A percentile compares a stretch with the other conserved stretches of the same genome.
Evolutionary conservation across 2,888 invertebrate genomes (phyloP).

Genomic region (Pelosia muscerda): DNA sequence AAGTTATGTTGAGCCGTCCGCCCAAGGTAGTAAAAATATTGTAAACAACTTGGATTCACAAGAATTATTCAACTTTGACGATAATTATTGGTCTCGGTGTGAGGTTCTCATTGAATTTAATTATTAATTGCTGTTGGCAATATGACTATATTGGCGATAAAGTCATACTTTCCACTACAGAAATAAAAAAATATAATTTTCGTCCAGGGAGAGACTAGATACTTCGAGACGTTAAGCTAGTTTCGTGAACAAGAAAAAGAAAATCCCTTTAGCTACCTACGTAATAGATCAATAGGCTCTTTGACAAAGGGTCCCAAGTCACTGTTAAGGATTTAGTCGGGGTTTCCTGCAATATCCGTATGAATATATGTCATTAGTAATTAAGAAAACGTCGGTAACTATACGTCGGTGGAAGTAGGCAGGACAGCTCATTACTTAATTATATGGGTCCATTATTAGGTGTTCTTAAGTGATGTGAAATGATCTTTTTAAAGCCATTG

Average conservation of each 20-base stretch:
- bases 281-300: background rate
- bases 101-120: too few species aligned
- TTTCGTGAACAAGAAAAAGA: background rate
- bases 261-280: background rate
- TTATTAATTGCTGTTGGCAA: too few species aligned
- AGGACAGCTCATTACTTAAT: background rate
- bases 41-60: too few species aligned
- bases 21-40: too few species aligned
- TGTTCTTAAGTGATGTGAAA: too few species aligned
- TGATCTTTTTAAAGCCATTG: background rate
- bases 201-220: background rate
- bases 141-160: too few species aligned
- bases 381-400: slow-evolving; percentile 4
- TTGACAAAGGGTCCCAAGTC: slow-evolving; percentile 1
- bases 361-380: background rate
- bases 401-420: background rate
- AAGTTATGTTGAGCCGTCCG: too few species aligned
- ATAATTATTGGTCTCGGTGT: too few species aligned
- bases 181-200: background rate
- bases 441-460: background rate
- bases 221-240: background rate
- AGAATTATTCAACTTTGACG: too few species aligned
- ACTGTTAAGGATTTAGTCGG: background rate
- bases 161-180: background rate
- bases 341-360: background rate